Conservation (phyloP, 2,113 vertebrate genomes). For the Thalassarche chlororhynchos region DNA sequence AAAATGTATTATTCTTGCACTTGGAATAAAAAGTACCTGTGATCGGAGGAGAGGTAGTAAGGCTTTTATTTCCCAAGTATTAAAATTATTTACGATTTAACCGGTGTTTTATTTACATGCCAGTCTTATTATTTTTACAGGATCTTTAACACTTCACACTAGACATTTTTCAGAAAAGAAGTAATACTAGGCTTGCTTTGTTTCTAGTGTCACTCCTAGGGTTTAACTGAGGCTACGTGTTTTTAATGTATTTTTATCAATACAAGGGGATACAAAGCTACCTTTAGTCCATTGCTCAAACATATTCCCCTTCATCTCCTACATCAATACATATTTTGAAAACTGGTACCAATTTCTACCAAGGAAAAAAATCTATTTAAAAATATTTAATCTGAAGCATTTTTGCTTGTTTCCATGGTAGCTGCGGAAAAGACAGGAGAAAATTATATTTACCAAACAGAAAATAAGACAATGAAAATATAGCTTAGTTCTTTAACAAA, state of each 20-base stretch:
- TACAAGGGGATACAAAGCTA: background rate
- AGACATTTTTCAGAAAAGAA: background rate
- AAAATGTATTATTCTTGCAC: background rate
- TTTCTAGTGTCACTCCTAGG: background rate
- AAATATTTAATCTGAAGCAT: conserved; percentile 56
- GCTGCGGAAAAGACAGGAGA: conserved; percentile 45
- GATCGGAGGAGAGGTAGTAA: background rate
- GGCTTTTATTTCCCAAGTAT: background rate
- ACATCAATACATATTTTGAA: background rate
- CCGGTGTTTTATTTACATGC: background rate
- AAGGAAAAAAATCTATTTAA: conserved; percentile 44
- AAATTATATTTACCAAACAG: conserved; percentile 64
- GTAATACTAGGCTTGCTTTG: background rate
- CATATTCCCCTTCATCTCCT: background rate
- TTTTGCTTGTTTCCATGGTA: conserved; percentile 77
- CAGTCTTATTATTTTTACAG: background rate
- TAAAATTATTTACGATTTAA: background rate
- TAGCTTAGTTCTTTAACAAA: conserved; percentile 27
- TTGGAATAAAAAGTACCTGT: background rate
- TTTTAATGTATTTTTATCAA: conserved; percentile 36
- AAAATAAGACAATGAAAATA: conserved; percentile 66
- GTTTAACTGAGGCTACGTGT: background rate
- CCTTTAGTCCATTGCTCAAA: background rate
- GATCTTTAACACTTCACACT: background rate
- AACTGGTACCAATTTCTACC: background rate